Evolutionary conservation across 1,140 invertebrate genomes (phyloP), one percentile per base, ranked within the genome.

Genomic region (Drosophila serrata): DNA sequence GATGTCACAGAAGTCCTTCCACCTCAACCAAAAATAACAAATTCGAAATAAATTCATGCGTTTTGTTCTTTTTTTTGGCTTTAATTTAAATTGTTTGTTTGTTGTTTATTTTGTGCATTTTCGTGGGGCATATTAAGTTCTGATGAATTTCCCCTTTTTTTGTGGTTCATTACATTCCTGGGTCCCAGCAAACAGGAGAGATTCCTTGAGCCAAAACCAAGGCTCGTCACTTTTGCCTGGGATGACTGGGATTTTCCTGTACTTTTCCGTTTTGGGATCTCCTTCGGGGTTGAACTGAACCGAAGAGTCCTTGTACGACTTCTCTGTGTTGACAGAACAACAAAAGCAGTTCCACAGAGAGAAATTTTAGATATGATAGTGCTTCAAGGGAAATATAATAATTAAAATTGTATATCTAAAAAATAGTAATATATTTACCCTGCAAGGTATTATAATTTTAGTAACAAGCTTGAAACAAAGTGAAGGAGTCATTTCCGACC

Each of bases 291-390:
- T 68, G n/a, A n/a, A n/a, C n/a, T 73, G 69, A 72, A 73, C 17
- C 43, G 37, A 74, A n/a, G n/a, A 74, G 78, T 81, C 81, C 82
- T 85, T 85, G 58, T 85, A 81, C 59, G 81, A 85, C 82, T 85
- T 85, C 81, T 78, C 81, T 78, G 81, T 85, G 81, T 85, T 85
- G 81, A 79, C 60, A 35, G 29, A 37, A 22, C 29, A 42, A 24
- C 35, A 39, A 40, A 37, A 37, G 17, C 13, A 17, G 17, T 40
- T 49, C 11, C 65, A 64, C 53, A 39, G 31, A 11, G 39, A 40
- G 12, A 53, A 57, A 58, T 49, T 4, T 24, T 0, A 0, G 13
- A 0, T 22, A n/a, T 29, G 3, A 6, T 0, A 6, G 46, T 29
- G 24, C 8, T 17, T 29, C 6, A 29, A 48, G 9, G 40, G 40